Percentiles rank a stretch among this genome's conserved stretches.
Conservation (phyloP, 2,113 vertebrate genomes). For the Desmodus rotundus region DNA sequence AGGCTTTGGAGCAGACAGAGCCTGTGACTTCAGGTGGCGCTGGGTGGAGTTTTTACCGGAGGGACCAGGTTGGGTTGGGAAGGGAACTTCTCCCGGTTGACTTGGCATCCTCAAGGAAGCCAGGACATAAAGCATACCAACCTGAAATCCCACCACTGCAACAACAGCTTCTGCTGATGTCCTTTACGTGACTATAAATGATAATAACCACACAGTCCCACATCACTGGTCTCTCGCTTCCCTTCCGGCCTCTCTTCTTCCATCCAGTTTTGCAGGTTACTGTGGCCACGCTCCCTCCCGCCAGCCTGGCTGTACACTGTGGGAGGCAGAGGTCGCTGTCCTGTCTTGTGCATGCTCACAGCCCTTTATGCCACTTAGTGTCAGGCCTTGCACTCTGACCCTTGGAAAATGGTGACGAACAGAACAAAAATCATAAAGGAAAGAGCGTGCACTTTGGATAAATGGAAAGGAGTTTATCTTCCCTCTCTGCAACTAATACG, state of each 20-base stretch:
- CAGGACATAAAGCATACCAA: neutral
- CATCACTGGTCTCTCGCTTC: neutral
- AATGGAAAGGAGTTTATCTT: neutral
- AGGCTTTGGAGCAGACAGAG: neutral
- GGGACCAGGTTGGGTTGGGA: neutral
- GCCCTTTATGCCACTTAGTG: neutral
- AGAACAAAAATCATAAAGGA: neutral
- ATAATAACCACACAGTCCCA: neutral
- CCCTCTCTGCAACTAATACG: neutral
- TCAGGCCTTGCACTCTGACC: neutral
- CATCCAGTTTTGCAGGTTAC: neutral
- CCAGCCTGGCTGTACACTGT: neutral
- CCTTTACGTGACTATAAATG: neutral
- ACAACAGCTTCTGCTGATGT: neutral
- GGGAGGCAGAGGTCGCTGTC: neutral
- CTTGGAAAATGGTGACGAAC: neutral
- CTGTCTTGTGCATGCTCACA: neutral
- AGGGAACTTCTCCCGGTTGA: neutral
- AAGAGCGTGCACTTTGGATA: neutral
- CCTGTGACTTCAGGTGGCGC: neutral
- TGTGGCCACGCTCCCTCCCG: neutral
- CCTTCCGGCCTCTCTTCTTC: neutral
- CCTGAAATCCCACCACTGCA: too few species aligned
- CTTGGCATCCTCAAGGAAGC: neutral
- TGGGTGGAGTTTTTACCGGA: neutral